A percentile compares a stretch with the other conserved stretches of the same genome.
These are phyloP conservation scores for Ridgeia piscesae DNA, from an alignment of 1,140 invertebrate species.

Conservation along the genomic window DNA sequence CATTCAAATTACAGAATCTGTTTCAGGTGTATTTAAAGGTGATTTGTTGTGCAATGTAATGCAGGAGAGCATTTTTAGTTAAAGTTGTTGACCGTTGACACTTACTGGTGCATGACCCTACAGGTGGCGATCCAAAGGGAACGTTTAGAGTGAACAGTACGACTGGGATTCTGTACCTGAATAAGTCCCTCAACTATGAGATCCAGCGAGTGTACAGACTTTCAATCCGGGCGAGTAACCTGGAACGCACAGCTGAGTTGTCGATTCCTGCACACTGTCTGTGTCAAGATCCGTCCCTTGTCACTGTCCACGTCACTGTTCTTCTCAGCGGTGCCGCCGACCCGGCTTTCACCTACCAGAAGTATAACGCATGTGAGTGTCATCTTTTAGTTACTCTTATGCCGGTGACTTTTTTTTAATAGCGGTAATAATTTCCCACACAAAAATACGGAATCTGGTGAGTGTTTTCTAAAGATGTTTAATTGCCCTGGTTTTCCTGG, in stretches of 20 bases:
- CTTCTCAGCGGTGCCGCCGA: background rate
- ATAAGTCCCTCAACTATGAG: background rate
- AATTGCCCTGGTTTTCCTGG: too few relatives aligned
- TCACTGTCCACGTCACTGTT: background rate
- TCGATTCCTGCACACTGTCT: background rate
- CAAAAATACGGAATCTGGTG: too few relatives aligned
- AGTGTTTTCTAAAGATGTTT: too few relatives aligned
- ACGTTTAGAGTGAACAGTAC: background rate
- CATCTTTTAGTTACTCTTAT: background rate
- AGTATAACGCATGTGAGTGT: conserved; percentile 15
- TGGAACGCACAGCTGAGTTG: background rate
- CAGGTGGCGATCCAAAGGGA: background rate
- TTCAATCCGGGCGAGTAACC: background rate
- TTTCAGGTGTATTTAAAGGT: background rate
- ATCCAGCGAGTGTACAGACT: background rate
- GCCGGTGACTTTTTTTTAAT: background rate
- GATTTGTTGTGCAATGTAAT: too few relatives aligned
- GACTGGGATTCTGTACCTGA: conserved; percentile 4
- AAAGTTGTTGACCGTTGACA: too few relatives aligned
- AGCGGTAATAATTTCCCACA: too few relatives aligned
- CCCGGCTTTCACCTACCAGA: background rate
- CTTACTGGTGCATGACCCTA: background rate
- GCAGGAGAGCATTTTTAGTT: too few relatives aligned
- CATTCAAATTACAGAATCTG: background rate
- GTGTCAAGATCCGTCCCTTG: background rate